These are phyloP conservation scores for Nylanderia fulva DNA, from an alignment of 1,140 invertebrate genomes.

Conservation along the genomic window DNA sequence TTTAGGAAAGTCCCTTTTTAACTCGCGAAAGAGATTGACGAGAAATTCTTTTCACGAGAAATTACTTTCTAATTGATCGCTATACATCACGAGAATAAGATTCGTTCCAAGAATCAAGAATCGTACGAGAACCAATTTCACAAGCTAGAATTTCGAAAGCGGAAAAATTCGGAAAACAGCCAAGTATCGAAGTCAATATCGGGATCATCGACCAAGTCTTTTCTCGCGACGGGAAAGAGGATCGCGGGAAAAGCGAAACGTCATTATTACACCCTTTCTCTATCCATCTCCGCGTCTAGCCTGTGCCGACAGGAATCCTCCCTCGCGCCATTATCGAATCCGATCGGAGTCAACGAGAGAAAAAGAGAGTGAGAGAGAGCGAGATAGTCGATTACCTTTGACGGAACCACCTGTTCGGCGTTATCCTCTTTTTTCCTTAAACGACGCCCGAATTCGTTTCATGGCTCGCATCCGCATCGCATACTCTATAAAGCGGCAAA, in stretches of 20 bases:
- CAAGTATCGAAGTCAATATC: not conserved
- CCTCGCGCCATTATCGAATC: slow-evolving; percentile 58
- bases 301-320: slow-evolving; percentile 2
- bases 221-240: not conserved
- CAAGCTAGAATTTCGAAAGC: not conserved
- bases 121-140: not conserved
- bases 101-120: not conserved
- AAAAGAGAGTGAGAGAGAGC: slow-evolving; percentile 23
- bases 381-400: slow-evolving; percentile 77
- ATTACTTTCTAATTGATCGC: not conserved
- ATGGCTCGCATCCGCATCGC: slow-evolving; percentile 55
- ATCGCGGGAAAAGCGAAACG: slow-evolving; percentile 11
- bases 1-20: not conserved
- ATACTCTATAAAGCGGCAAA: slow-evolving; percentile 66
- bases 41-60: not conserved
- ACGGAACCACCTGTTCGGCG: slow-evolving; percentile 74
- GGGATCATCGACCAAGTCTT: not conserved
- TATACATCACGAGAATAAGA: not conserved
- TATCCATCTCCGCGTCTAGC: not conserved
- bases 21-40: not conserved
- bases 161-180: not conserved
- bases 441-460: slow-evolving; percentile 66
- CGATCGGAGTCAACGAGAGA: slow-evolving; percentile 49
- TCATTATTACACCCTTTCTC: slow-evolving; percentile 45
- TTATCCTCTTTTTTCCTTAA: slow-evolving; percentile 68